Percentiles rank a stretch among this genome's conserved stretches.
These are phyloP conservation scores for Nibea coibor DNA, from an alignment of 2,113 vertebrate species.

Conservation along the genomic window DNA sequence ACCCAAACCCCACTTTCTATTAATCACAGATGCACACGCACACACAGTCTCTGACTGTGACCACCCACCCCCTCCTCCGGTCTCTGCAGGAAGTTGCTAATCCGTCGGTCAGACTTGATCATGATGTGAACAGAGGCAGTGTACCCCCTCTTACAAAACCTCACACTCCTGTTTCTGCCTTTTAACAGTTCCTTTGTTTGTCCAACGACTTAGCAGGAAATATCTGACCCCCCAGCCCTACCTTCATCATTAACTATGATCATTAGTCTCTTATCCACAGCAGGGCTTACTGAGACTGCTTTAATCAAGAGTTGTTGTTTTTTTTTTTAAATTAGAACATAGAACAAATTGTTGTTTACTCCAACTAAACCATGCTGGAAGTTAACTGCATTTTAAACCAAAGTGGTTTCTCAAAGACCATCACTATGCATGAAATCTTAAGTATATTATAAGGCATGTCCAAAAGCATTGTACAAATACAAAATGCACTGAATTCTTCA, in stretches of 20 bases:
- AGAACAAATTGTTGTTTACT: not conserved
- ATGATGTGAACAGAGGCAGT: conserved; percentile 39
- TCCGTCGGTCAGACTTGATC: conserved; percentile 33
- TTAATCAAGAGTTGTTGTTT: conserved; percentile 8
- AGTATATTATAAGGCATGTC: not conserved
- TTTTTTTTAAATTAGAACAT: not conserved
- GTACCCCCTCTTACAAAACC: conserved; percentile 11
- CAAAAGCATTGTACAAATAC: not conserved
- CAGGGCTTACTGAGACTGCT: conserved; percentile 1
- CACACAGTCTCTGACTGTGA: conserved; percentile 11
- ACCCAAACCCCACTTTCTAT: not conserved
- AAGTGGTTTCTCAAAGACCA: not conserved
- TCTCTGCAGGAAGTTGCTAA: conserved; percentile 51
- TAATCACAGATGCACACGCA: not conserved
- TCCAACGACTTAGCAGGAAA: conserved; percentile 6
- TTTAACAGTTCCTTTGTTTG: conserved; percentile 27
- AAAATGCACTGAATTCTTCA: not conserved
- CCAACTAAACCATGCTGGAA: not conserved
- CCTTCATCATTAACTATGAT: conserved; percentile 46
- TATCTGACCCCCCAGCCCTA: conserved; percentile 28
- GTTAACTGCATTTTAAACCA: not conserved
- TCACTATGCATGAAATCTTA: not conserved
- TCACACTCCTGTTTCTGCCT: conserved; percentile 26
- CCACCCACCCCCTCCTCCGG: conserved; percentile 34
- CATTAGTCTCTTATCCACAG: conserved; percentile 34